These are phyloP conservation scores for Papilio glaucus DNA, from an alignment of 1,140 invertebrate genomes.

Conservation along the genomic window DNA sequence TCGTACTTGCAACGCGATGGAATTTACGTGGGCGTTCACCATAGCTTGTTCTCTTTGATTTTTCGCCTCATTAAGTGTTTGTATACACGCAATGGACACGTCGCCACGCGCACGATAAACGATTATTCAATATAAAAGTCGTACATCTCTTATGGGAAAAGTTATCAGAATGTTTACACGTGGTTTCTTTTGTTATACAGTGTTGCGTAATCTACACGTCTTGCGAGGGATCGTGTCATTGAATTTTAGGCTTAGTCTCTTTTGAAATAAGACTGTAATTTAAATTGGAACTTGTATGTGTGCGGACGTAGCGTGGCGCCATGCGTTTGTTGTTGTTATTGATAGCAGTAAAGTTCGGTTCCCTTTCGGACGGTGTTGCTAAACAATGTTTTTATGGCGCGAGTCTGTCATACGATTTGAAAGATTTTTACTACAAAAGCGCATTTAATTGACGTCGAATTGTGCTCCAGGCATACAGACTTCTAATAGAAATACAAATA, in stretches of 20 bases:
- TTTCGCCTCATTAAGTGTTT: conserved; percentile 75
- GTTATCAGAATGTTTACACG: conserved; percentile 62
- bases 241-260: conserved; percentile 23
- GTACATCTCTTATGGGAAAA: conserved; percentile 62
- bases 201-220: conserved; percentile 28
- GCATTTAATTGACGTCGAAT: conserved; percentile 6
- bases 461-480: background rate
- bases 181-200: conserved; percentile 49
- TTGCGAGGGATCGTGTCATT: background rate
- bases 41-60: conserved; percentile 67
- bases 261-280: background rate
- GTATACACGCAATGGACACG: conserved; percentile 67
- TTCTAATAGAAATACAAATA: no score
- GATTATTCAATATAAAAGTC: conserved; percentile 59
- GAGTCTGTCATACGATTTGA: conserved; percentile 36
- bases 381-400: conserved; percentile 49
- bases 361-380: conserved; percentile 46
- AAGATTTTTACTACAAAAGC: conserved; percentile 18
- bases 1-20: conserved; percentile 36
- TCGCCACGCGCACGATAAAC: conserved; percentile 58
- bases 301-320: conserved; percentile 33
- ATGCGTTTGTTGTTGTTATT: conserved; percentile 51
- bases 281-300: conserved; percentile 26
- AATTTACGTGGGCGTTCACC: conserved; percentile 62
- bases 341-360: conserved; percentile 48